Percentiles rank a stretch among this genome's conserved stretches.
These are phyloP conservation scores for Amazona vittata DNA, from an alignment of 2,113 vertebrate species.

Conservation along the genomic window DNA sequence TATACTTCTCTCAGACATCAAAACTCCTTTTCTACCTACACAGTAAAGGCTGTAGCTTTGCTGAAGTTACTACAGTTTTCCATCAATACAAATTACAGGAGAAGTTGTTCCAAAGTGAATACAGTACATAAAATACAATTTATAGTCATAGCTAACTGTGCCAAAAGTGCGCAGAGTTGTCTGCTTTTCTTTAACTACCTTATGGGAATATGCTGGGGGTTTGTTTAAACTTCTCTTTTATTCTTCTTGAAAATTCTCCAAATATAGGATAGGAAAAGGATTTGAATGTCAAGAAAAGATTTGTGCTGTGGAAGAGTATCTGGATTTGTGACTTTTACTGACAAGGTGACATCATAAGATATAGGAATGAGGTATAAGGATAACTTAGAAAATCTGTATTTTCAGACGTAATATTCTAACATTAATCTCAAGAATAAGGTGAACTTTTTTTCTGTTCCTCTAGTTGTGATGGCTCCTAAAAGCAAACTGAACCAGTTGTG, in stretches of 20 bases:
- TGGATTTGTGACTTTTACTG: not conserved
- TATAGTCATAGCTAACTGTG: not conserved
- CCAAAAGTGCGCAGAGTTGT: not conserved
- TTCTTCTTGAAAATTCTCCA: not conserved
- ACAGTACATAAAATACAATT: not conserved
- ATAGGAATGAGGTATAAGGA: not conserved
- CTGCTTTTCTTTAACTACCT: not conserved
- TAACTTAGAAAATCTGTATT: not conserved
- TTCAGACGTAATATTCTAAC: not conserved
- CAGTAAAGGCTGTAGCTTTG: not conserved
- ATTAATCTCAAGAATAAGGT: not conserved
- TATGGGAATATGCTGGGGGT: not conserved
- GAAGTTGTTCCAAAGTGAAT: not conserved
- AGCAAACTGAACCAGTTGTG: not conserved
- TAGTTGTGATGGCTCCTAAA: not conserved
- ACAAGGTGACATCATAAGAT: not conserved
- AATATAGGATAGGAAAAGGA: not conserved
- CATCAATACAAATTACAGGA: not conserved
- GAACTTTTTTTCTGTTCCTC: not conserved
- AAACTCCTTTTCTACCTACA: not conserved
- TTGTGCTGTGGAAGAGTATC: not conserved
- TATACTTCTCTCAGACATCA: not conserved
- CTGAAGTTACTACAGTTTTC: not conserved
- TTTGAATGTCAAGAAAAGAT: not conserved
- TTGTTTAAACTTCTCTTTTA: not conserved